Evolutionary conservation across 2,797 vertebrate species (phyloP).

Genomic region (Vireo griseus): DNA sequence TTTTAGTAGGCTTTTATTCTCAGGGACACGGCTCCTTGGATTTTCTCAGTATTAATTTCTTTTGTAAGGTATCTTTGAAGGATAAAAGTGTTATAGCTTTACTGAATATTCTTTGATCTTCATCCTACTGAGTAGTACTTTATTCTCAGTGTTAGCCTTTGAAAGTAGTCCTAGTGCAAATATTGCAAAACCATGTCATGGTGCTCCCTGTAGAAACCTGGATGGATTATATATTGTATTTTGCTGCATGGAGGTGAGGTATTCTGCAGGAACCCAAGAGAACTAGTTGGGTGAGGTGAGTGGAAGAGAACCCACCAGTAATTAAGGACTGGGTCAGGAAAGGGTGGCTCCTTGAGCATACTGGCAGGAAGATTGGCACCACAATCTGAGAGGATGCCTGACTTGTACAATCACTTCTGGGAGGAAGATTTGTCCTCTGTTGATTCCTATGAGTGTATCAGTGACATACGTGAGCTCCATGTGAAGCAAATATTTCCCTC

Average conservation of each 20-base stretch:
- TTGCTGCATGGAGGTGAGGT: not conserved
- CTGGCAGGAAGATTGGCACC: not conserved
- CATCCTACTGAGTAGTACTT: not conserved
- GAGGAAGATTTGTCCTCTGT: not conserved
- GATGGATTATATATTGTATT: not conserved
- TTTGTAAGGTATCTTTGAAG: not conserved
- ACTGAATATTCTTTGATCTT: not conserved
- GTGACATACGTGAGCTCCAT: rapidly evolving
- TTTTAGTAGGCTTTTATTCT: not conserved
- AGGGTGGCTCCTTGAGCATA: not conserved
- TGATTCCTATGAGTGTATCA: not conserved
- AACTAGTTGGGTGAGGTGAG: not conserved
- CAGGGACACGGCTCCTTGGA: not conserved
- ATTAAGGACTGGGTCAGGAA: not conserved
- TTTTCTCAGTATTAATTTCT: not conserved
- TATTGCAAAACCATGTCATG: not conserved
- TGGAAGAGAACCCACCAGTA: not conserved
- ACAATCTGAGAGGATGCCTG: not conserved
- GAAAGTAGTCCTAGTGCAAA: not conserved
- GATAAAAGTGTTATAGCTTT: not conserved
- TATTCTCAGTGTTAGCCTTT: not conserved
- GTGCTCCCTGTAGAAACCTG: not conserved
- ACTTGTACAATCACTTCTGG: not conserved
- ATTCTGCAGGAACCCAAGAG: not conserved
- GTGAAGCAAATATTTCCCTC: not conserved